phyloP scores from a whole-genome alignment of 2,888 invertebrate species.

The Linyphia triangularis region DNA sequence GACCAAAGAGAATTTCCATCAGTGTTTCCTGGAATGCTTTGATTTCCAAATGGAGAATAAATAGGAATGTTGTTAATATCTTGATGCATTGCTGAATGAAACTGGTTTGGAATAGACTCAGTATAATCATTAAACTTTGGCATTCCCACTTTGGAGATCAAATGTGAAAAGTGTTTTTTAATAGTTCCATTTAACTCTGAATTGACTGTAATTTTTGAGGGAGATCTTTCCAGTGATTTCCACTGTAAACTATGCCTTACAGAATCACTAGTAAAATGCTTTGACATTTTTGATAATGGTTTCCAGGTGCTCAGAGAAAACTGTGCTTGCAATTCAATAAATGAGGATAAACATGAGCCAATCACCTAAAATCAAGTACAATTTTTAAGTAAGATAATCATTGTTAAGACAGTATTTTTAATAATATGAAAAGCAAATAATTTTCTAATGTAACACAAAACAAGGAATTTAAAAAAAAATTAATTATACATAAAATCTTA shows the following conservation, averaged over 20 bases:
- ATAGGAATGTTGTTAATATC: constrained; percentile 15
- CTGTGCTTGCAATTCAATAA: constrained; percentile 76
- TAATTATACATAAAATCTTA: no score
- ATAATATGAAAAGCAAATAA: background rate
- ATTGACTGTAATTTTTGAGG: constrained; percentile 60
- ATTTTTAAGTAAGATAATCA: background rate
- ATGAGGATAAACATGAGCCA: constrained; percentile 74
- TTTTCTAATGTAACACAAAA: background rate
- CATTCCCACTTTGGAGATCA: constrained; percentile 62
- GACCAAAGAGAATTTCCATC: constrained; percentile 43
- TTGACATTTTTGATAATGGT: constrained; percentile 71
- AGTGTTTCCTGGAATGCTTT: constrained; percentile 15
- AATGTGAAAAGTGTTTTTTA: constrained; percentile 73
- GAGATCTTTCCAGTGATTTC: constrained; percentile 61
- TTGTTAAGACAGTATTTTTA: background rate
- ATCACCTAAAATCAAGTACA: constrained; percentile 66
- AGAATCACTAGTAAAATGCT: constrained; percentile 64
- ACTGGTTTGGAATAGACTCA: constrained; percentile 28
- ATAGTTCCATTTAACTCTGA: constrained; percentile 67
- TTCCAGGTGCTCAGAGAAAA: constrained; percentile 75
- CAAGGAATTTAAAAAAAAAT: no score
- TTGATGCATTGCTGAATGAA: constrained; percentile 31
- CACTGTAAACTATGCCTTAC: constrained; percentile 51
- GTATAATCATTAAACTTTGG: constrained; percentile 54
- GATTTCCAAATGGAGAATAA: constrained; percentile 49